Base-by-base conservation (phyloP, 2,888 invertebrate species). In the Cephus spinipes region DNA sequence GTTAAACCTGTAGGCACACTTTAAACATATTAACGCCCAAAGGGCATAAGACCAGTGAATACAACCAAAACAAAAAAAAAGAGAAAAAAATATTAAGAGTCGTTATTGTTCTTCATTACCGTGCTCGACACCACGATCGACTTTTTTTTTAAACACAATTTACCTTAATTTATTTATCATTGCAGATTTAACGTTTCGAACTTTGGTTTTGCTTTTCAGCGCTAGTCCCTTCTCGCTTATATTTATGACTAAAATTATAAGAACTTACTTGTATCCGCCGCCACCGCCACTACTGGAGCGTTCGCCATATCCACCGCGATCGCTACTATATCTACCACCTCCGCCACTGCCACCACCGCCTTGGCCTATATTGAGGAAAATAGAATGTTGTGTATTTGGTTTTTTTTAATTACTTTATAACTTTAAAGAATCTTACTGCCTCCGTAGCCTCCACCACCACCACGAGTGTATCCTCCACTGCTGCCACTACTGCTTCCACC, bases 21-120 rank as follows among this genome's bases (percentile, higher is more conserved):
- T 91, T 84, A 91, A 91, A 91, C 87, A 91, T 86, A 91, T 91
- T 91, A 91, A 89, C 84, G 86, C 89, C 90, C 88, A 86, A 85
- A 83, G 84, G 89, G 89, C 89, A 90, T 85, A 84, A 90, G 85
- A 87, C 87, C 86, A 89, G 86, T 81, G 83, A 34, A 84, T 79
- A 55, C 55, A 79, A 11, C 69, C 76, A 35, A 77, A 79, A 80
- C 73, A 78, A 84, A 73, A 75, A 73, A 69, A 73, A 71, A 69
- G 12, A 23, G 77, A 79, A 75, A 74, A 74, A 80, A 92, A 94
- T 94, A 91, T 94, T 94, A 94, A 94, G 92, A 92, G 94, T 90
- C 93, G 93, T 77, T 93, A 92, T 88, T 79, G 73, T 31, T 77
- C 76, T 34, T 73, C 68, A 73, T 81, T 81, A 75, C 81, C 75